Evolutionary conservation across 2,888 invertebrate species (phyloP), one percentile per base, ranked within the genome.

Genomic region (Orthosia cruda): DNA sequence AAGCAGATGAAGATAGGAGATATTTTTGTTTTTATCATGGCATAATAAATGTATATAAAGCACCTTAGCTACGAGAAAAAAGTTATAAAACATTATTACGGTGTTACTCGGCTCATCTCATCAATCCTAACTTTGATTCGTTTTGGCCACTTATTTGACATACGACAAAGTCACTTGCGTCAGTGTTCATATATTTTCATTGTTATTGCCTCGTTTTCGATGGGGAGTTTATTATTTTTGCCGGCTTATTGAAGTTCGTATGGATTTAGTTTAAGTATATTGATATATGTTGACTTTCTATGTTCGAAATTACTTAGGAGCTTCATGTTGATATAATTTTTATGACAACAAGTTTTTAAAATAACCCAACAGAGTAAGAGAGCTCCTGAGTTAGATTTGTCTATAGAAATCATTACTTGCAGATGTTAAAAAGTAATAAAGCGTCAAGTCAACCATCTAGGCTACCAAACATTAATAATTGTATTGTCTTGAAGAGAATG

Each of bases 71-170:
- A 20, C n/a, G 16, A 7, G 61, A 40, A 52, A n/a, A 61, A 79
- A 80, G 77, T 82, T 82, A 45, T 76, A 63, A 58, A 63, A 66
- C 77, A 58, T 67, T 23, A 77, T 80, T 50, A 66, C 20, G n/a
- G 55, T 61, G 62, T 65, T 70, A 63, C 71, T 70, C 52, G 69
- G 26, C 50, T 58, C 32, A 32, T 66, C 49, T 66, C 70, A 63
- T 70, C 80, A 82, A 54, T 66, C n/a, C 57, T 18, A 79, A 81
- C 75, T 75, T 75, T 54, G 64, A 16, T 52, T 40, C 45, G 18
- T 59, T 64, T 47, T 26, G 23, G 20, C 45, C 59, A 47, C 49
- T 64, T 64, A 76, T 57, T 81, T 65, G 76, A 50, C 81, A 61
- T 65, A 69, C 59, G 82, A 57, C 55, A 57, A 65, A 61, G 54